Evolutionary conservation across 2,888 invertebrate genomes (phyloP).

Genomic region (Leptothorax acervorum): DNA sequence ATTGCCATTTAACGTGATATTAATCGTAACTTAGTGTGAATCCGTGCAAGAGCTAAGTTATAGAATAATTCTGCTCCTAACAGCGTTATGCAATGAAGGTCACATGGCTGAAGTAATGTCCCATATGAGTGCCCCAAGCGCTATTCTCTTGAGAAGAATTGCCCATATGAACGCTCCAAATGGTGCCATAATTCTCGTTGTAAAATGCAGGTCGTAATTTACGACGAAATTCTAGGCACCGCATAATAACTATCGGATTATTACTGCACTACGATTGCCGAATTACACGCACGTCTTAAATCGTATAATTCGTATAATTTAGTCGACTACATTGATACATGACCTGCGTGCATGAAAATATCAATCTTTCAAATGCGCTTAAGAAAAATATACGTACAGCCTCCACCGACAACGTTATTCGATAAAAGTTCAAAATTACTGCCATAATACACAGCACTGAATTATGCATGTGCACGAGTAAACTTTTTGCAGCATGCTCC

Average conservation of each 20-base stretch:
- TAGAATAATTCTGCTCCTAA: constrained; percentile 58
- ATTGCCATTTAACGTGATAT: not conserved
- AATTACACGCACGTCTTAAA: constrained; percentile 1
- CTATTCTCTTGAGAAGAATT: constrained; percentile 63
- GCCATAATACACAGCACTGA: not conserved
- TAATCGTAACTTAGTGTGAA: constrained; percentile 52
- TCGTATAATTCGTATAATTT: not conserved
- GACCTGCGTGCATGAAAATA: not conserved
- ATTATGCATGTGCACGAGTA: constrained; percentile 14
- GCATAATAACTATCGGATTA: constrained; percentile 48
- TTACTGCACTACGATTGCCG: constrained; percentile 12
- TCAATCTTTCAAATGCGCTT: constrained; percentile 19
- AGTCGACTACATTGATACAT: not conserved
- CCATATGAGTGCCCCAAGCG: constrained; percentile 49
- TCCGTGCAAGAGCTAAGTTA: constrained; percentile 24
- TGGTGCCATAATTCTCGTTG: constrained; percentile 63
- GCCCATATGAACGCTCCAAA: constrained; percentile 45
- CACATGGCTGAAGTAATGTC: constrained; percentile 58
- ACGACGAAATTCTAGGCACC: constrained; percentile 45
- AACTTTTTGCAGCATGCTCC: not conserved
- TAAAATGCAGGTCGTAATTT: constrained; percentile 55
- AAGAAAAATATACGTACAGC: not conserved
- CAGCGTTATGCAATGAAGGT: constrained; percentile 46
- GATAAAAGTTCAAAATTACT: constrained; percentile 9
- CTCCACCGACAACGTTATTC: not conserved